phyloP scores from a whole-genome alignment of 2,113 vertebrate species.

The Cynocephalus volans region DNA sequence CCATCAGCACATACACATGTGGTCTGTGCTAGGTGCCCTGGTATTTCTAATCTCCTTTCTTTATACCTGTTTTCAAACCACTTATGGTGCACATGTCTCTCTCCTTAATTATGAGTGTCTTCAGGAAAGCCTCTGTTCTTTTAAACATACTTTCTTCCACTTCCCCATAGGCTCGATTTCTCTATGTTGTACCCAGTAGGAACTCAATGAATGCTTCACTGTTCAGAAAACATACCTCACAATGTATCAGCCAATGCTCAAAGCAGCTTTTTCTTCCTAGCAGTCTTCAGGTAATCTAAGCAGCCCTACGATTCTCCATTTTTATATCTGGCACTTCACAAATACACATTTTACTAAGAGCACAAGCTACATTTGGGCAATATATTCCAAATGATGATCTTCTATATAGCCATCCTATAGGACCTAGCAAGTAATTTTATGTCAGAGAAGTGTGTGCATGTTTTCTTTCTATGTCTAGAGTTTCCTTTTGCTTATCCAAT shows the following conservation, averaged over 20 bases:
- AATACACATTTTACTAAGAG: neutral
- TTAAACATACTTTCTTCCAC: neutral
- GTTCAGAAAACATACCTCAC: neutral
- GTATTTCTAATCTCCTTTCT: neutral
- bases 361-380: neutral
- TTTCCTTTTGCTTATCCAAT: neutral
- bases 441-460: neutral
- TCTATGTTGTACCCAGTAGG: neutral
- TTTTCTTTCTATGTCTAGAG: neutral
- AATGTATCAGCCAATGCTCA: neutral
- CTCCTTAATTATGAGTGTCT: neutral
- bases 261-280: conserved; percentile 15
- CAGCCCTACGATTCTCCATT: neutral
- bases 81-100: neutral
- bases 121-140: conserved; percentile 2
- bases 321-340: conserved; percentile 2
- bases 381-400: conserved; percentile 25
- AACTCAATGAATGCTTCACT: neutral
- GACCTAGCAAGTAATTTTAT: neutral
- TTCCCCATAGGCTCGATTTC: neutral
- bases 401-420: neutral
- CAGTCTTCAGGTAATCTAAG: neutral
- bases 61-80: neutral
- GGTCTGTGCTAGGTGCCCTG: neutral
- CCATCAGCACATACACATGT: neutral